Evolutionary conservation across 2,888 invertebrate genomes (phyloP).

Genomic region (Pristionchus japonicus): DNA sequence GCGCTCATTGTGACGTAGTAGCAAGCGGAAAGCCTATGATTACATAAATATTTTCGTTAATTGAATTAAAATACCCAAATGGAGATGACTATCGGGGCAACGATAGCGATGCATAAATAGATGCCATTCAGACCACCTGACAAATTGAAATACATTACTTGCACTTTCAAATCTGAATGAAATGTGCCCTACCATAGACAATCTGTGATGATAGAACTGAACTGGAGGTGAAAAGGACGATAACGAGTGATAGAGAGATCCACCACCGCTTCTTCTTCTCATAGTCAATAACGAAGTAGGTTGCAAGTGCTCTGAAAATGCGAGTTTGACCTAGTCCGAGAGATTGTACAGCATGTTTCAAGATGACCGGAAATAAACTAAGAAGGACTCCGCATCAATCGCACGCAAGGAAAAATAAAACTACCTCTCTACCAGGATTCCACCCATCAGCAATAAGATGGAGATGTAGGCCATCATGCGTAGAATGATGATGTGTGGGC

Average conservation of each 20-base stretch:
- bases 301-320: neutral
- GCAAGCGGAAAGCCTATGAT: neutral
- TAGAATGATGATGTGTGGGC: neutral
- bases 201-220: neutral
- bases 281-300: slow-evolving; percentile 1
- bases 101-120: neutral
- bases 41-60: neutral
- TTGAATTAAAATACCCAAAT: neutral
- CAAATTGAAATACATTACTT: neutral
- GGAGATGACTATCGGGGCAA: neutral
- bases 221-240: neutral
- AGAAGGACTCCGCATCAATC: neutral
- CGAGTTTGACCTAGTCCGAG: no score
- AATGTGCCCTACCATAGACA: neutral
- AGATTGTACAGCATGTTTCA: no score
- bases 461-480: neutral
- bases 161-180: neutral
- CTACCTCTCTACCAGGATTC: slow-evolving; percentile 6
- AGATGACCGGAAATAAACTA: no score
- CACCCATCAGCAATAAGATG: neutral
- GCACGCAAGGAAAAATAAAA: neutral
- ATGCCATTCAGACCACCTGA: neutral
- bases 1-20: neutral
- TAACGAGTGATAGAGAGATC: neutral
- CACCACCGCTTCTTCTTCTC: neutral